These are phyloP conservation scores for Esox lucius DNA, from an alignment of 2,797 vertebrate genomes.

Conservation along the genomic window DNA sequence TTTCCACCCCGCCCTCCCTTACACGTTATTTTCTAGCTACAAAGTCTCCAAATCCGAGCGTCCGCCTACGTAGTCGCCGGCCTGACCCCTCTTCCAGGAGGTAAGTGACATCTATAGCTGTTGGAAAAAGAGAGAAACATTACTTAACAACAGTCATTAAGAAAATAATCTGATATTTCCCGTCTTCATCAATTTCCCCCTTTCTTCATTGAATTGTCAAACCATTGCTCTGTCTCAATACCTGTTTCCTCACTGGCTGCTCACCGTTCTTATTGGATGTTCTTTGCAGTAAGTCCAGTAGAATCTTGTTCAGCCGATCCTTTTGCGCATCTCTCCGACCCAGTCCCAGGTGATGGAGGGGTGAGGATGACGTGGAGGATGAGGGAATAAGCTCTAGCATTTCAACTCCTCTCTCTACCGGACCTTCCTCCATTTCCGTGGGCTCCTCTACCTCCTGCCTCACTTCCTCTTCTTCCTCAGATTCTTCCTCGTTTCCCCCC, in stretches of 20 bases:
- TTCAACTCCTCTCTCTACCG: conserved; percentile 72
- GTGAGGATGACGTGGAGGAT: conserved; percentile 64
- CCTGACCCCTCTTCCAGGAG: conserved; percentile 95
- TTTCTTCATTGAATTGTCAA: neutral
- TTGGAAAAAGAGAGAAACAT: conserved; percentile 45
- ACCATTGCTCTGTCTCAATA: conserved; percentile 37
- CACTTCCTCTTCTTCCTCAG: conserved; percentile 53
- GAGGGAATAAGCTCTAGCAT: conserved; percentile 66
- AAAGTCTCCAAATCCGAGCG: conserved; percentile 87
- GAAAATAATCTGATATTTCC: neutral
- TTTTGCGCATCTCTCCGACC: conserved; percentile 85
- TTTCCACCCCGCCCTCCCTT: conserved; percentile 28
- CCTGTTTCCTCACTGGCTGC: conserved; percentile 60
- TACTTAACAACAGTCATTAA: neutral
- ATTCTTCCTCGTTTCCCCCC: conserved; percentile 67
- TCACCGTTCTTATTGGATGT: conserved; percentile 93
- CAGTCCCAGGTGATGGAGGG: conserved; percentile 71
- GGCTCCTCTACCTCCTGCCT: conserved; percentile 50
- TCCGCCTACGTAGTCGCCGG: conserved; percentile 86
- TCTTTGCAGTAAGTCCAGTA: conserved; percentile 90
- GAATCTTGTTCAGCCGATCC: conserved; percentile 92
- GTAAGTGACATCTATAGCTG: conserved; percentile 98
- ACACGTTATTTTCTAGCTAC: conserved; percentile 85
- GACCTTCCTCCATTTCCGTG: conserved; percentile 68
- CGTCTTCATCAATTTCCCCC: neutral